A percentile compares a stretch with the other conserved stretches of the same genome.
Evolutionary conservation across 2,888 invertebrate species (phyloP).

Genomic region (Altica lythri): DNA sequence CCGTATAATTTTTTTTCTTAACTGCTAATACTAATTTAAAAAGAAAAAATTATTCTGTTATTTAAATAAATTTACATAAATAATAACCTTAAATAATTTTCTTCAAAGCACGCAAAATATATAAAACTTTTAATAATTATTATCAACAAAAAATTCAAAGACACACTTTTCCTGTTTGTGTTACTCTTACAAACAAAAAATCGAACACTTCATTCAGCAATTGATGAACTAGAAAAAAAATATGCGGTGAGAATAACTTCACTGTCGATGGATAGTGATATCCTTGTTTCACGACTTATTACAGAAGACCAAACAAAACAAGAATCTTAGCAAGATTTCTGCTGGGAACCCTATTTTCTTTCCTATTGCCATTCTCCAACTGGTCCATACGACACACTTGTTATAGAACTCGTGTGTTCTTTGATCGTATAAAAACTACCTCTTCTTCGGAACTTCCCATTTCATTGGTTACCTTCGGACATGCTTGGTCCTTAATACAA

Average conservation of each 20-base stretch:
- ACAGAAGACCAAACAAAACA: constrained; percentile 45
- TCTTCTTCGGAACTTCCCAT: constrained; percentile 50
- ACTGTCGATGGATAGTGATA: constrained; percentile 47
- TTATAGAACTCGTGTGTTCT: constrained; percentile 34
- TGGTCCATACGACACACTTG: constrained; percentile 58
- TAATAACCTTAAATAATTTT: no score
- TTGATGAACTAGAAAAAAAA: constrained; percentile 19
- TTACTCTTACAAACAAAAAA: constrained; percentile 6
- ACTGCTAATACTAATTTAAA: no score
- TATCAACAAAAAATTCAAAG: constrained; percentile 9
- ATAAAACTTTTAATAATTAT: not conserved
- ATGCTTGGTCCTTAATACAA: constrained; percentile 45
- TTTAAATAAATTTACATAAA: not conserved
- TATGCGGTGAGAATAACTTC: constrained; percentile 42
- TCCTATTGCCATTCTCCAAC: constrained; percentile 44
- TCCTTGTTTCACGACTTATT: constrained; percentile 38
- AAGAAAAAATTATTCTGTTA: no score
- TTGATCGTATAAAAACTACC: constrained; percentile 56
- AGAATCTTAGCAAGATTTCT: constrained; percentile 33
- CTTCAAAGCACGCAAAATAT: not conserved
- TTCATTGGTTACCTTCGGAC: constrained; percentile 55
- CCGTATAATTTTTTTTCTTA: not conserved
- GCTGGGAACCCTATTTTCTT: constrained; percentile 52
- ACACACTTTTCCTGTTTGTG: constrained; percentile 15
- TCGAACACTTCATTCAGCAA: constrained; percentile 25